phyloP scores from a whole-genome alignment of 2,888 invertebrate species.

The Octodonta nipae region DNA sequence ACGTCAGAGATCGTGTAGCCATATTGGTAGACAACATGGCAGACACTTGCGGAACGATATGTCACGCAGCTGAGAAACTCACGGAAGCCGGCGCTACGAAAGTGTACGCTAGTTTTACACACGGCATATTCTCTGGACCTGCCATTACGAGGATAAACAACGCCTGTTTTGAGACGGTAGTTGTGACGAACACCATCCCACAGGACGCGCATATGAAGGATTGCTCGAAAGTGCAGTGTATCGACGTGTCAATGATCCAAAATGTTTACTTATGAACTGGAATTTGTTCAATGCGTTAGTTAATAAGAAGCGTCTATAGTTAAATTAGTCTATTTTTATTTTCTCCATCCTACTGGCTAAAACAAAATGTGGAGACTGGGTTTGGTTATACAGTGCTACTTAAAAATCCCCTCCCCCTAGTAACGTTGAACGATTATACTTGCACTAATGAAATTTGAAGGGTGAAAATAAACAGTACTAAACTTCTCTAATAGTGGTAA shows the following conservation, averaged over 20 bases:
- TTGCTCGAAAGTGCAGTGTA: slow-evolving; percentile 80
- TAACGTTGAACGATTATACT: too few relatives aligned
- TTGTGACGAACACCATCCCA: slow-evolving; percentile 92
- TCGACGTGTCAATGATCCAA: slow-evolving; percentile 99
- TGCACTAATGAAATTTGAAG: too few relatives aligned
- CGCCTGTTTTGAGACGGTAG: slow-evolving; percentile 86
- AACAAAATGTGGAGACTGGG: too few relatives aligned
- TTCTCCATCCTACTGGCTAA: too few relatives aligned
- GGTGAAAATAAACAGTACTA: too few relatives aligned
- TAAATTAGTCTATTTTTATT: too few relatives aligned
- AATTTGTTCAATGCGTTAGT: too few relatives aligned
- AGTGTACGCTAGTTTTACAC: slow-evolving; percentile 87
- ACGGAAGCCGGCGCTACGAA: slow-evolving; percentile 80
- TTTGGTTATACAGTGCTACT: too few relatives aligned
- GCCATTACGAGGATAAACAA: slow-evolving; percentile 87
- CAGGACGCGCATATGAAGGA: slow-evolving; percentile 89
- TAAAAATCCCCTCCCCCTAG: too few relatives aligned
- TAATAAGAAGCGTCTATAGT: too few relatives aligned
- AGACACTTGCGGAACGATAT: slow-evolving; percentile 85
- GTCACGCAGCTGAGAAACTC: slow-evolving; percentile 85
- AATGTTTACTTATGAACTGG: too few relatives aligned
- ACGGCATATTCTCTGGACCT: slow-evolving; percentile 91
- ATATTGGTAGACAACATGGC: slow-evolving; percentile 96
- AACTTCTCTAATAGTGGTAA: too few relatives aligned
- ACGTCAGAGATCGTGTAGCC: slow-evolving; percentile 81